Percentiles rank a stretch among this genome's conserved stretches.
Evolutionary conservation across 2,888 invertebrate genomes (phyloP).

Genomic region (Conistra vaccinii): DNA sequence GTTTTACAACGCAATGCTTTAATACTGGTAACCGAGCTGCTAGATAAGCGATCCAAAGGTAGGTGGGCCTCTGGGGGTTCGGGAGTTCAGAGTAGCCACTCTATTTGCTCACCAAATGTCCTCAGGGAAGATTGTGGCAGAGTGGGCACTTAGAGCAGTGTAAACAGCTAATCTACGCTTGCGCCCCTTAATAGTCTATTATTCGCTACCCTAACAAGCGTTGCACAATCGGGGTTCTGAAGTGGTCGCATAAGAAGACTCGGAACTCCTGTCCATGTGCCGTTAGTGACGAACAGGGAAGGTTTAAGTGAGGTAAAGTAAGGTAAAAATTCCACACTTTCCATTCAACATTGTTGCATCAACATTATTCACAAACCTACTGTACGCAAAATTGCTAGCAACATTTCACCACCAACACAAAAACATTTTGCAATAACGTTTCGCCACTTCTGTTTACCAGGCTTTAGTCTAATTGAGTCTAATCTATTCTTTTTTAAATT

Average conservation of each 20-base stretch:
- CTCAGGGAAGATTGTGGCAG: background rate
- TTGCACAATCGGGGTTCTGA: background rate
- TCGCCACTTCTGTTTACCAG: background rate
- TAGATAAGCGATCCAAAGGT: background rate
- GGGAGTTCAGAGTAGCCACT: background rate
- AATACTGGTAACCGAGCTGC: background rate
- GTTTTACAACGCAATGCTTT: background rate
- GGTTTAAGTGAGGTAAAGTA: too few species aligned
- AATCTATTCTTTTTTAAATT: background rate
- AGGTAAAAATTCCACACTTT: too few species aligned
- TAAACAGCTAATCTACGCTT: background rate
- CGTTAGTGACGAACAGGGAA: background rate
- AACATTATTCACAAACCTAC: background rate
- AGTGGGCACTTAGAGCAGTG: too few species aligned
- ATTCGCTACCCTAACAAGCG: background rate
- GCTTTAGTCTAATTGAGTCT: constrained; percentile 6
- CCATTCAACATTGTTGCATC: background rate
- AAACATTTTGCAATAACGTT: constrained; percentile 1
- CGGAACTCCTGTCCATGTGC: background rate
- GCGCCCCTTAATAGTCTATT: too few species aligned
- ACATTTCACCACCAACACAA: background rate
- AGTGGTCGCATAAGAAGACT: background rate
- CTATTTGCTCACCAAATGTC: background rate
- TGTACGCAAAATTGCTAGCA: background rate
- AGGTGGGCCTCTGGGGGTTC: too few species aligned